Evolutionary conservation across 2,888 invertebrate species (phyloP).

Genomic region (Microplitis deprimator): DNA sequence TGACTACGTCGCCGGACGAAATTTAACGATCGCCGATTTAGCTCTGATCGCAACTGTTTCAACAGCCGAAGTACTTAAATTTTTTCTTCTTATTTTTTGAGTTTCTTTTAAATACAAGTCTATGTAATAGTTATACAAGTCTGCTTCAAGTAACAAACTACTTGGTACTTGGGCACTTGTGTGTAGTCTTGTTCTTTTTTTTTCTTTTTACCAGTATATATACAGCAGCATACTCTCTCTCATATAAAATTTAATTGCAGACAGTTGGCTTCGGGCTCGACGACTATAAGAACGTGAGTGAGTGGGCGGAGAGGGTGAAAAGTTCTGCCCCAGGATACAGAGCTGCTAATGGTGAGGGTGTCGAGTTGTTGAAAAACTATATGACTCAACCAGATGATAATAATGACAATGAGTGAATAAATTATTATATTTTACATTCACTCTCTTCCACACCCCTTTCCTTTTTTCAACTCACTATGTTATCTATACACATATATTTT

Average conservation of each 20-base stretch:
- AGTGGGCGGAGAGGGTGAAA: conserved; percentile 78
- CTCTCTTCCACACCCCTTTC: no score
- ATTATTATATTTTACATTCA: no score
- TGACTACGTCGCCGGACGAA: conserved; percentile 62
- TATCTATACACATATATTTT: no score
- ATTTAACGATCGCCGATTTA: conserved; percentile 66
- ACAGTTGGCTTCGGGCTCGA: conserved; percentile 59
- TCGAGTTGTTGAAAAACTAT: conserved; percentile 56
- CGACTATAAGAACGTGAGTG: conserved; percentile 80
- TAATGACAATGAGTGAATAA: neutral
- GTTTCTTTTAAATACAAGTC: neutral
- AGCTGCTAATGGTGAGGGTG: conserved; percentile 67
- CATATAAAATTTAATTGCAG: conserved; percentile 51
- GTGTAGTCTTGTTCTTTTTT: neutral
- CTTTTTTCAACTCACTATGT: no score
- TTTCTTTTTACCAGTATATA: neutral
- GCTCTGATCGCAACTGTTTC: conserved; percentile 59
- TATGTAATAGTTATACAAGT: neutral
- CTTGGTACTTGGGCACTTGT: neutral
- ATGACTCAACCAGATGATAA: conserved; percentile 36
- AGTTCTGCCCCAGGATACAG: conserved; percentile 76
- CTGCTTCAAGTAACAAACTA: neutral
- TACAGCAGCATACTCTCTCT: neutral
- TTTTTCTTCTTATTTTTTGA: conserved; percentile 4
- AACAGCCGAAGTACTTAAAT: conserved; percentile 57